Evolutionary conservation across 1,140 invertebrate species (phyloP).

Genomic region (Colletes latitarsis): DNA sequence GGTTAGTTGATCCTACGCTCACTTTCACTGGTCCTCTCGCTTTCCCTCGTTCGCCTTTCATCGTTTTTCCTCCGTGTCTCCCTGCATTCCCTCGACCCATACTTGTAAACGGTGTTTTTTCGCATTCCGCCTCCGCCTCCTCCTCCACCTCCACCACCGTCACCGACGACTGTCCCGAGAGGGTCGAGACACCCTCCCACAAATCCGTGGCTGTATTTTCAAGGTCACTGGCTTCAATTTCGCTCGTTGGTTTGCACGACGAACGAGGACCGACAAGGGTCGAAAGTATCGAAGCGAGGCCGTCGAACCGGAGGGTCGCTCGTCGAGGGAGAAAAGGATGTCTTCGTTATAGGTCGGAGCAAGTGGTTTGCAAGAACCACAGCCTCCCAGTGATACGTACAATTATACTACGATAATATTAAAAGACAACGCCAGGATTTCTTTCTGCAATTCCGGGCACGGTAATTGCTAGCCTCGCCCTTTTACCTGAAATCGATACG

Average conservation of each 20-base stretch:
- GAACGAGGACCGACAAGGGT: too few relatives aligned
- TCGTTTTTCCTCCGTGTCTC: not conserved
- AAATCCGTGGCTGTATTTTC: constrained; percentile 69
- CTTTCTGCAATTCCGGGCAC: too few relatives aligned
- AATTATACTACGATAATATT: constrained; percentile 4
- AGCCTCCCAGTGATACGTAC: constrained; percentile 16
- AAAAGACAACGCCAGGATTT: too few relatives aligned
- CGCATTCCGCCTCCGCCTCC: not conserved
- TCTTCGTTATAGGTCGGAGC: constrained; percentile 27
- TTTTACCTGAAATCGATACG: too few relatives aligned
- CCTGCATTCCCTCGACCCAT: too few relatives aligned
- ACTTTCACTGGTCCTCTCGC: constrained; percentile 14
- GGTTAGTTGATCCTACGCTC: not conserved
- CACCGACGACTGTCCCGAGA: not conserved
- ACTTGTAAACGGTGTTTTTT: not conserved
- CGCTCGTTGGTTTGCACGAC: constrained; percentile 29
- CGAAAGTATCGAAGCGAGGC: too few relatives aligned
- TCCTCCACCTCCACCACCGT: too few relatives aligned
- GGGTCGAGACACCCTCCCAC: constrained; percentile 33
- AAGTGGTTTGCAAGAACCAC: not conserved
- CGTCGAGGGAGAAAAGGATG: not conserved
- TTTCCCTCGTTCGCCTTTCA: constrained; percentile 7
- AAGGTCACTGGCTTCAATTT: constrained; percentile 72
- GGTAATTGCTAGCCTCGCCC: too few relatives aligned
- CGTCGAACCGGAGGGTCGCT: too few relatives aligned